Evolutionary conservation across 2,888 invertebrate genomes (phyloP).

Genomic region (Lobophora halterata): DNA sequence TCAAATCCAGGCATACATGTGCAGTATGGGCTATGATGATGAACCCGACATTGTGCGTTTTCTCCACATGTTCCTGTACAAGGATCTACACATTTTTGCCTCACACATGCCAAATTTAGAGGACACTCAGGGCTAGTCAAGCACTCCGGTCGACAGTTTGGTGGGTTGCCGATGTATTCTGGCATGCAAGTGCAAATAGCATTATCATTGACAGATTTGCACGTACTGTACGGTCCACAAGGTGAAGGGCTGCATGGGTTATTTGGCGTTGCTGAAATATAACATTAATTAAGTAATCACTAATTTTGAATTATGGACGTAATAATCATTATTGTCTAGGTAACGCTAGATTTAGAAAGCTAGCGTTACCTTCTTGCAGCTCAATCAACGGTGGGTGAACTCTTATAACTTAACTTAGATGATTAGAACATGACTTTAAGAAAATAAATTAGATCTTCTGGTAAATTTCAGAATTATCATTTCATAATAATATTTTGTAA

Average conservation of each 20-base stretch:
- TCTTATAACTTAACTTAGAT: too few relatives aligned
- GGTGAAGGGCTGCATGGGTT: constrained; percentile 89
- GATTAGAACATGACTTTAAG: too few relatives aligned
- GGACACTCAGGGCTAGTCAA: constrained; percentile 89
- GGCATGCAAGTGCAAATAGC: constrained; percentile 86
- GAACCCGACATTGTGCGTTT: constrained; percentile 86
- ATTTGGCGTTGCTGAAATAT: constrained; percentile 55
- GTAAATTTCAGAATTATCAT: too few relatives aligned
- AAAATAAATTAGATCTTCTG: too few relatives aligned
- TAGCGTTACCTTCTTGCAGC: too few relatives aligned
- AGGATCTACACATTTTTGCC: constrained; percentile 89
- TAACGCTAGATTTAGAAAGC: too few relatives aligned
- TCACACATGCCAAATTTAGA: constrained; percentile 87
- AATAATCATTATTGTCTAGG: too few relatives aligned
- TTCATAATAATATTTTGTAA: neutral
- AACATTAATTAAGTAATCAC: too few relatives aligned
- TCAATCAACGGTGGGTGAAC: too few relatives aligned
- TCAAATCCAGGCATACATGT: constrained; percentile 86
- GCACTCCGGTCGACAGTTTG: constrained; percentile 89
- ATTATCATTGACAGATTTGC: constrained; percentile 82
- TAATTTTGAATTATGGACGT: too few relatives aligned
- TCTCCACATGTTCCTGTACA: constrained; percentile 87
- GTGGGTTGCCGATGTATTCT: constrained; percentile 86
- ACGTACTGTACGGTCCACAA: constrained; percentile 89
- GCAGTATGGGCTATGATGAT: constrained; percentile 86